A percentile compares a stretch with the other conserved stretches of the same genome.
Conservation (phyloP, 2,113 vertebrate genomes). For the Sylvietta virens region DNA sequence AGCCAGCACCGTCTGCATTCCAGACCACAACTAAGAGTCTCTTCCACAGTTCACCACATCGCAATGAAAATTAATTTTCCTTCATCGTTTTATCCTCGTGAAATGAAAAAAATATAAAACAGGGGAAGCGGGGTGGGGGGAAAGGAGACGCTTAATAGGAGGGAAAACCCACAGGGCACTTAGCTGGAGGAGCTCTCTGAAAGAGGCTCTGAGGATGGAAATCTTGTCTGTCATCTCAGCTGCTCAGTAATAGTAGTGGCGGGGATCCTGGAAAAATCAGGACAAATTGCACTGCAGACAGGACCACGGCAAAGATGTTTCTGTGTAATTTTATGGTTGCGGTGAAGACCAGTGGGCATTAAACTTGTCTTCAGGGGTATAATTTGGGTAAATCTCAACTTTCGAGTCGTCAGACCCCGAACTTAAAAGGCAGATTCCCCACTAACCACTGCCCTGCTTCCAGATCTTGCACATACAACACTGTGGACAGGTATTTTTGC, state of each 20-base stretch:
- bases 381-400: conserved; percentile 40
- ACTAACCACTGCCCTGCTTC: neutral
- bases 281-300: neutral
- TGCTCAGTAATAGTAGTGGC: neutral
- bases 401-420: neutral
- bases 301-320: neutral
- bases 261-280: conserved; percentile 24
- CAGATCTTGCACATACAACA: neutral
- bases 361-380: conserved; percentile 24
- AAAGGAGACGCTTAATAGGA: neutral
- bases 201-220: conserved; percentile 37
- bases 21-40: conserved; percentile 56
- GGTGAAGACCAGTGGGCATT: neutral
- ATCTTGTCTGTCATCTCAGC: conserved; percentile 54
- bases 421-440: neutral
- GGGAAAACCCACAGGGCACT: conserved; percentile 22
- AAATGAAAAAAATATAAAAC: neutral
- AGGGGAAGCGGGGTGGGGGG: fast-evolving
- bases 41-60: conserved; percentile 49
- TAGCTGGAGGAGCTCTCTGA: conserved; percentile 21
- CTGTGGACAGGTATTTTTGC: conserved; percentile 4
- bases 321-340: conserved; percentile 18
- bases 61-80: conserved; percentile 63
- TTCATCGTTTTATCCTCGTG: neutral
- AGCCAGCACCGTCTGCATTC: conserved; percentile 52